Conservation (phyloP, 2,797 vertebrate species). For the Rhinichthys osculus region DNA sequence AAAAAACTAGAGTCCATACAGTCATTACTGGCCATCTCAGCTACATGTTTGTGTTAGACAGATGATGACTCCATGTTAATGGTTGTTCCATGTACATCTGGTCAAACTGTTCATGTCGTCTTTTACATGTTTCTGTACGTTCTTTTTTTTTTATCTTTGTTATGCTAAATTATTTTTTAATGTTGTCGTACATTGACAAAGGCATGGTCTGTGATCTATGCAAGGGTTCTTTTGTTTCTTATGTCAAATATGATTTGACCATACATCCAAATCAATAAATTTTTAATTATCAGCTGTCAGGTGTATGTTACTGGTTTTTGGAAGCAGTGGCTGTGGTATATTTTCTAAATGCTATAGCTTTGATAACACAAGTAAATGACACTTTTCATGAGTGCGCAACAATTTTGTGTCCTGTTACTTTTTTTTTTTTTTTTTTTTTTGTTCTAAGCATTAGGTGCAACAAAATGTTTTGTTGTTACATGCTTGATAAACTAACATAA, state of each 20-base stretch:
- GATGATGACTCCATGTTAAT: conserved; percentile 40
- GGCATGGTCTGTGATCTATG: conserved; percentile 86
- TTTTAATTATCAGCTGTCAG: conserved; percentile 79
- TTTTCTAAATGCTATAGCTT: background rate
- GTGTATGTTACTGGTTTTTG: conserved; percentile 40
- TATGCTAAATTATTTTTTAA: conserved; percentile 73
- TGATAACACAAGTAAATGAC: background rate
- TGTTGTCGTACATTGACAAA: conserved; percentile 78
- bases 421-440: background rate
- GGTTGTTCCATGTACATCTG: conserved; percentile 52
- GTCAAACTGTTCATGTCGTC: conserved; percentile 26
- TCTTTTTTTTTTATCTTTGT: conserved; percentile 67
- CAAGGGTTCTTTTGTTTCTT: conserved; percentile 80
- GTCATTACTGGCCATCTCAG: conserved; percentile 27
- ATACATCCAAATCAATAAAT: conserved; percentile 84
- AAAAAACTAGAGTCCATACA: conserved; percentile 15
- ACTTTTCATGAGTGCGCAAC: background rate
- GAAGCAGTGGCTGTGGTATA: background rate
- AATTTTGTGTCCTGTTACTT: background rate
- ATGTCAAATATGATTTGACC: conserved; percentile 79
- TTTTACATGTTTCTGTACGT: conserved; percentile 64
- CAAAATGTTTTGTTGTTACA: background rate
- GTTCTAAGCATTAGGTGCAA: background rate
- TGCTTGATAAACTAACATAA: background rate
- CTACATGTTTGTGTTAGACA: conserved; percentile 33